Conservation (phyloP, 2,888 invertebrate genomes). For the Anticlea derivata region DNA sequence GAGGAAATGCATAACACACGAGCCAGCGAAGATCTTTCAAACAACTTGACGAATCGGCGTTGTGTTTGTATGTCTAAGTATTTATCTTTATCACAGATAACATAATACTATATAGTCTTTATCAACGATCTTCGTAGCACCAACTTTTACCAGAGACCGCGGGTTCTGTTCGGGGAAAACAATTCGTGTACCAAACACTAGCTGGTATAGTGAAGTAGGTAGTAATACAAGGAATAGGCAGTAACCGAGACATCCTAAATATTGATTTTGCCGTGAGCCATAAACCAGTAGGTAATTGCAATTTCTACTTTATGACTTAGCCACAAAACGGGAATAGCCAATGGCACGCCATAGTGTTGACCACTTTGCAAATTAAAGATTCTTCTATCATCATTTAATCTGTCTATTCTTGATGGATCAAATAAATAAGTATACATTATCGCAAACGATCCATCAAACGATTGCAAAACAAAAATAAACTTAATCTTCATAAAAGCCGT, state of each 20-base stretch:
- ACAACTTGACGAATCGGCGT: no score
- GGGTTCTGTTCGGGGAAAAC: no score
- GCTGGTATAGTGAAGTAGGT: not conserved
- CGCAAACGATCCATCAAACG: not conserved
- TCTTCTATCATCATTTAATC: no score
- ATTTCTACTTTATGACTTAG: conserved; percentile 16
- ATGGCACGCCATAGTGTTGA: not conserved
- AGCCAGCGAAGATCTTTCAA: no score
- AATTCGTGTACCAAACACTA: no score
- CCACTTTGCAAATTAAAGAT: conserved; percentile 5
- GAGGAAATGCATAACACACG: conserved; percentile 3
- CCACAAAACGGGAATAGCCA: conserved; percentile 16
- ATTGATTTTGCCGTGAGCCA: conserved; percentile 23
- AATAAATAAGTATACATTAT: not conserved
- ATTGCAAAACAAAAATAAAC: not conserved
- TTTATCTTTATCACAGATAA: no score
- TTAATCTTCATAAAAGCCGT: not conserved
- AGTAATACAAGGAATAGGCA: conserved; percentile 17
- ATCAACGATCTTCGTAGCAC: no score
- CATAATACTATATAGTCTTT: no score
- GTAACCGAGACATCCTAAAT: conserved; percentile 27
- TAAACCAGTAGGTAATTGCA: conserved; percentile 30
- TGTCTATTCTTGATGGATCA: not conserved
- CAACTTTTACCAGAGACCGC: no score
- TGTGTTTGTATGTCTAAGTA: no score